These are phyloP conservation scores for Liparis tanakae DNA, from an alignment of 2,797 vertebrate species.

Conservation along the genomic window DNA sequence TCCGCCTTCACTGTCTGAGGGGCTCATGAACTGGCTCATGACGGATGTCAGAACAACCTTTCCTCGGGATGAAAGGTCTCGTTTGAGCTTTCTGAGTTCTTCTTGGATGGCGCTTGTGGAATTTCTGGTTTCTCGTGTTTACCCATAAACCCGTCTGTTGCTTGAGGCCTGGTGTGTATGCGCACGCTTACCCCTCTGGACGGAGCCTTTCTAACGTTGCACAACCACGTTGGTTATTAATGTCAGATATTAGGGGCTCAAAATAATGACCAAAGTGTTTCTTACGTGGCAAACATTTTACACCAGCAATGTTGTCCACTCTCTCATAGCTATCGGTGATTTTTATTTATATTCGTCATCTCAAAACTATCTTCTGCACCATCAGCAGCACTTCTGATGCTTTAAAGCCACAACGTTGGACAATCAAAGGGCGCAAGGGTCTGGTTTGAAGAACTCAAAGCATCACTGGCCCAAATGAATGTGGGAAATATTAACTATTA, in stretches of 20 bases:
- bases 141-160: not conserved
- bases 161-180: not conserved
- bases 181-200: not conserved
- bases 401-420: not conserved
- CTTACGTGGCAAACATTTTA: not conserved
- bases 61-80: constrained; percentile 28
- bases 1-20: constrained; percentile 22
- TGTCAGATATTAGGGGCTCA: not conserved
- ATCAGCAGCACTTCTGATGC: not conserved
- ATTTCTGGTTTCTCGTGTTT: constrained; percentile 17
- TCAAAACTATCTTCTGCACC: too few species aligned
- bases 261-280: not conserved
- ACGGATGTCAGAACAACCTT: constrained; percentile 38
- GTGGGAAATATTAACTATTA: not conserved
- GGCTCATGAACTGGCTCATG: constrained; percentile 36
- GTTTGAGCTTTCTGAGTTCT: constrained; percentile 28
- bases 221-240: not conserved
- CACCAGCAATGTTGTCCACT: not conserved
- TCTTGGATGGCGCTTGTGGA: constrained; percentile 25
- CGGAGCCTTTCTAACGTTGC: not conserved
- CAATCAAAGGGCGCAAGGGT: not conserved
- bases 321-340: not conserved
- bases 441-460: constrained; percentile 2
- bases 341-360: too few species aligned
- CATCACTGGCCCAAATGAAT: constrained; percentile 2